A percentile compares a stretch with the other conserved stretches of the same genome.
These are phyloP conservation scores for Spisula solida DNA, from an alignment of 2,888 invertebrate genomes.

Conservation along the genomic window DNA sequence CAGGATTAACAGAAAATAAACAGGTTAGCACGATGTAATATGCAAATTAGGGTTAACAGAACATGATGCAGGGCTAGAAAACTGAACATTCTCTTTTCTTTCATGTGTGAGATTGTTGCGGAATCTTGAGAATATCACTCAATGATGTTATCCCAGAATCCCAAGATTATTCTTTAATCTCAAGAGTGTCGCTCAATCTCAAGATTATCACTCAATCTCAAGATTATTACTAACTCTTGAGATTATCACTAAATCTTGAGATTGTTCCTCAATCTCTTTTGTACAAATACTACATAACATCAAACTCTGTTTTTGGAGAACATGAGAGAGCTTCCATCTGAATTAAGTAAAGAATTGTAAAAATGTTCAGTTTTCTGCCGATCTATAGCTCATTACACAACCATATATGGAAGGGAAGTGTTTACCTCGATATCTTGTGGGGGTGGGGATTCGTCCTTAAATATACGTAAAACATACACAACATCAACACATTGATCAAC, in stretches of 20 bases:
- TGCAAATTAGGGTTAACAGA: conserved; percentile 46
- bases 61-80: conserved; percentile 29
- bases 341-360: background rate
- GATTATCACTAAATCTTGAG: no score
- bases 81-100: conserved; percentile 27
- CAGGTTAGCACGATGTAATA: conserved; percentile 35
- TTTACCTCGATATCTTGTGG: conserved; percentile 66
- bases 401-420: conserved; percentile 33
- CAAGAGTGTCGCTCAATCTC: no score
- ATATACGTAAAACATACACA: conserved; percentile 44
- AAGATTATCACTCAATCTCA: no score
- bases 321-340: background rate
- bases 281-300: background rate
- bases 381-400: background rate
- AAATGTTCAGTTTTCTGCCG: conserved; percentile 17
- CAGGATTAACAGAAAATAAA: conserved; percentile 27
- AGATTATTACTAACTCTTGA: no score
- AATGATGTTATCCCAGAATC: no score
- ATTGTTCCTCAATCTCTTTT: background rate
- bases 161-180: no score
- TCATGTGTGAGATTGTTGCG: no score
- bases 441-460: conserved; percentile 62
- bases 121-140: no score
- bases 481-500: background rate
- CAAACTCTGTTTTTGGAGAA: background rate